These are phyloP conservation scores for Gymnocephalus cernua DNA, from an alignment of 2,113 vertebrate species.

Conservation along the genomic window DNA sequence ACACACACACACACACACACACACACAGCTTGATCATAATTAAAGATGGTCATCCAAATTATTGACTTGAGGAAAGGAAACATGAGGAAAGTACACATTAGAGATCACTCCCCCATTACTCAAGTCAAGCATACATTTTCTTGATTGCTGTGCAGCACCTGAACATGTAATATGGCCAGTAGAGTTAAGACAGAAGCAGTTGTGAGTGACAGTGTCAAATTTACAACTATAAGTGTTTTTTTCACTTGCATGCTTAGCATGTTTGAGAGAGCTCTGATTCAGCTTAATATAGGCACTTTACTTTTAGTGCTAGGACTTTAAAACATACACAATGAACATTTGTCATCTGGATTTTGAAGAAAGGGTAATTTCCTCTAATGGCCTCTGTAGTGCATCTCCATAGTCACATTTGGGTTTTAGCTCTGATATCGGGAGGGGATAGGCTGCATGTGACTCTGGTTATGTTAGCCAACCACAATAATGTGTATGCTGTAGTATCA, in stretches of 20 bases:
- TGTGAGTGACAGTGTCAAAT: neutral
- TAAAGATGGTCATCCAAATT: neutral
- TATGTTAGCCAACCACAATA: neutral
- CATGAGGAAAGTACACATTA: neutral
- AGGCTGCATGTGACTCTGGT: neutral
- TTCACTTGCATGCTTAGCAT: neutral
- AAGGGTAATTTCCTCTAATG: neutral
- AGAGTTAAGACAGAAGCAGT: neutral
- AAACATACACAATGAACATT: neutral
- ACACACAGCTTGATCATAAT: neutral
- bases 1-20: neutral
- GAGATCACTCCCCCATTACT: neutral
- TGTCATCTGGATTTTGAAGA: neutral
- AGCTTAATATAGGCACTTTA: neutral
- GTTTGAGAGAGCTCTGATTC: neutral
- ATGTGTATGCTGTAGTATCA: neutral
- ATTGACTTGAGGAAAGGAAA: neutral
- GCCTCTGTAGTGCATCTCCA: neutral
- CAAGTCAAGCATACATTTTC: neutral
- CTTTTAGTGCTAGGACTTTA: neutral
- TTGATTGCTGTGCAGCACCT: neutral
- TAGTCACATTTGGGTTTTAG: neutral
- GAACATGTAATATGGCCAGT: neutral
- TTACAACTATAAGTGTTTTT: neutral
- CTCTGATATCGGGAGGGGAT: neutral